A percentile compares a stretch with the other conserved stretches of the same genome.
Evolutionary conservation across 1,140 invertebrate species (phyloP).

Genomic region (Aphis craccivora): DNA sequence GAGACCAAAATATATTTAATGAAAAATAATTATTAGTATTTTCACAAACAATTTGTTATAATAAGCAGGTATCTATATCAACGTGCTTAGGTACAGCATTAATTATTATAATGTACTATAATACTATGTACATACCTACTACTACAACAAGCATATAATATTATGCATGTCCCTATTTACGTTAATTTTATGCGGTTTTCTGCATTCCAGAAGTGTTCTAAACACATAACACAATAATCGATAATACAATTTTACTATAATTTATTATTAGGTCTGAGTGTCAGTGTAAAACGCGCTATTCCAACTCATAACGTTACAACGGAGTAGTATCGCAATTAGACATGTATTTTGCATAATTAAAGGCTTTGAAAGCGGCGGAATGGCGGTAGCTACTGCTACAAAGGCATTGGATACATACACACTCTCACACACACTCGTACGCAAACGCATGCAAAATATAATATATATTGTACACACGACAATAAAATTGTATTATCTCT

Average conservation of each 20-base stretch:
- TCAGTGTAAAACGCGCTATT: background rate
- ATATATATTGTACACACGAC: background rate
- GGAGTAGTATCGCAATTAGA: background rate
- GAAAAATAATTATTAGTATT: background rate
- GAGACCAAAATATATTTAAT: background rate
- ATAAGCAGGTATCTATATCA: background rate
- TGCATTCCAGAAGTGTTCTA: background rate
- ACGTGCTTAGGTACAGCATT: too few relatives aligned
- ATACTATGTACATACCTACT: too few relatives aligned
- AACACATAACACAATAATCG: background rate
- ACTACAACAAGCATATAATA: too few relatives aligned
- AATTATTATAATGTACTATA: too few relatives aligned
- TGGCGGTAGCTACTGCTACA: background rate
- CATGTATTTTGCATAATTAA: conserved; percentile 12
- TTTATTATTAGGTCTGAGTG: background rate
- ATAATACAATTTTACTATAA: background rate
- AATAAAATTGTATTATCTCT: background rate
- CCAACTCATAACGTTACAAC: background rate
- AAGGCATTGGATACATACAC: background rate
- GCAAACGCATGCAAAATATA: background rate
- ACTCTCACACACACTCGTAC: background rate
- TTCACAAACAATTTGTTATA: background rate
- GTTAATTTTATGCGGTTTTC: background rate
- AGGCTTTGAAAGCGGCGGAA: background rate
- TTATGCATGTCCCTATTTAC: too few relatives aligned